These are phyloP conservation scores for Oscheius sp. DNA, from an alignment of 2,888 invertebrate genomes.

Conservation along the genomic window DNA sequence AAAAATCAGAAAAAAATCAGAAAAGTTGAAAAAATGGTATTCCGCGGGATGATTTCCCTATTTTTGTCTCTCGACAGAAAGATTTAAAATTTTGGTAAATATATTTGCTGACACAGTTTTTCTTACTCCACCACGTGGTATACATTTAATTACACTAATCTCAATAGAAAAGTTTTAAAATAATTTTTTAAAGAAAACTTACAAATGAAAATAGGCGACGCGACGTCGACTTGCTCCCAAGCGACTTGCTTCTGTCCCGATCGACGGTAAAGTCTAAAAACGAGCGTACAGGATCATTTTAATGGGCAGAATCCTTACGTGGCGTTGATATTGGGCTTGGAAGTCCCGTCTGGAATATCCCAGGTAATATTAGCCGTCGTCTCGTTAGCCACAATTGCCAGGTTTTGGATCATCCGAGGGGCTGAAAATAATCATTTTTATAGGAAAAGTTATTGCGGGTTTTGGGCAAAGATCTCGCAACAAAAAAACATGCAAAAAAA, in stretches of 20 bases:
- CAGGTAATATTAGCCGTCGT: slow-evolving; percentile 64
- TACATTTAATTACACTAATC: too few species aligned
- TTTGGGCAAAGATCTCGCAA: neutral
- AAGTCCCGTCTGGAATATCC: slow-evolving; percentile 56
- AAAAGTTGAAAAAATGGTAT: neutral
- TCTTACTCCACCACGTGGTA: too few species aligned
- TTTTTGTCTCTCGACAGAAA: too few species aligned
- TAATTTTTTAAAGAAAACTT: slow-evolving; percentile 37
- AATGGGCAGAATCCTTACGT: slow-evolving; percentile 49
- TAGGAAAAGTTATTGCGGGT: neutral
- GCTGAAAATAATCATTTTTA: slow-evolving; percentile 52
- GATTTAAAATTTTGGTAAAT: too few species aligned
- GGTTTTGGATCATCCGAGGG: slow-evolving; percentile 68
- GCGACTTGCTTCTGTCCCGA: slow-evolving; percentile 53
- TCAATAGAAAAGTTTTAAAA: too few species aligned
- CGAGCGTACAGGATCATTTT: neutral
- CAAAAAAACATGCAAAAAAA: neutral
- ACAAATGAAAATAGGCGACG: slow-evolving; percentile 50
- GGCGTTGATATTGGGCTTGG: slow-evolving; percentile 60
- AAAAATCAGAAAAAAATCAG: neutral
- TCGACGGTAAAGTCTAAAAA: slow-evolving; percentile 59
- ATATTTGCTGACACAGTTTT: too few species aligned
- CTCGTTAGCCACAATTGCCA: slow-evolving; percentile 60
- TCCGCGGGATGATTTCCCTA: neutral
- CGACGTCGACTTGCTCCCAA: slow-evolving; percentile 48